Percentiles rank a stretch among this genome's conserved stretches.
Conservation (phyloP, 1,140 invertebrate species). For the Cherax quadricarinatus region DNA sequence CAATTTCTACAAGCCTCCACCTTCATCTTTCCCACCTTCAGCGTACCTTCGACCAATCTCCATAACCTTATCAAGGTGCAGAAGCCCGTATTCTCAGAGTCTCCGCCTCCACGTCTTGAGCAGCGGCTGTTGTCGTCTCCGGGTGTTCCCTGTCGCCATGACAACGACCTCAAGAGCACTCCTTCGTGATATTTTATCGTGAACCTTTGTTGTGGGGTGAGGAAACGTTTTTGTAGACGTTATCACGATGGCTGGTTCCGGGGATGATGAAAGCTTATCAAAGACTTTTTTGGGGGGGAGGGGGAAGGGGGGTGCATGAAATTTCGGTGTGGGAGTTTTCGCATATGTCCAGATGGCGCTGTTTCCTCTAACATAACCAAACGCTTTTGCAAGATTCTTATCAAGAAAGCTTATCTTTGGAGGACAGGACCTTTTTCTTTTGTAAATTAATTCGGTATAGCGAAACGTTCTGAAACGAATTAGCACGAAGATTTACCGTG, state of each 20-base stretch:
- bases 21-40: background rate
- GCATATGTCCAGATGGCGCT: too few relatives aligned
- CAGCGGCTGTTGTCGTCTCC: slow-evolving; percentile 28
- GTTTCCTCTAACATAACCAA: background rate
- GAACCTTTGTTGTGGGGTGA: slow-evolving; percentile 22
- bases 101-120: background rate
- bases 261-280: slow-evolving; percentile 16
- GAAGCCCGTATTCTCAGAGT: too few relatives aligned
- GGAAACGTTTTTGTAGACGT: slow-evolving; percentile 25
- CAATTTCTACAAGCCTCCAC: background rate
- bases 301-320: too few relatives aligned
- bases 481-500: background rate
- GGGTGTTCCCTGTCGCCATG: slow-evolving; percentile 21
- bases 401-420: too few relatives aligned
- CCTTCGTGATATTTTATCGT: slow-evolving; percentile 5
- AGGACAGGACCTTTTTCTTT: too few relatives aligned
- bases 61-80: too few relatives aligned
- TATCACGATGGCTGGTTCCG: slow-evolving; percentile 17
- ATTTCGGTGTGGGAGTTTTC: background rate
- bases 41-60: too few relatives aligned
- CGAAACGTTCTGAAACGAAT: slow-evolving; percentile 10
- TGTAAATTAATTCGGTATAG: slow-evolving; percentile 6
- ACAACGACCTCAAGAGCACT: slow-evolving; percentile 48
- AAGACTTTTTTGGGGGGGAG: background rate
- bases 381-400: background rate